Evolutionary conservation across 2,113 vertebrate species (phyloP), one percentile per base, ranked within the genome.

Genomic region (Microtus richardsoni): DNA sequence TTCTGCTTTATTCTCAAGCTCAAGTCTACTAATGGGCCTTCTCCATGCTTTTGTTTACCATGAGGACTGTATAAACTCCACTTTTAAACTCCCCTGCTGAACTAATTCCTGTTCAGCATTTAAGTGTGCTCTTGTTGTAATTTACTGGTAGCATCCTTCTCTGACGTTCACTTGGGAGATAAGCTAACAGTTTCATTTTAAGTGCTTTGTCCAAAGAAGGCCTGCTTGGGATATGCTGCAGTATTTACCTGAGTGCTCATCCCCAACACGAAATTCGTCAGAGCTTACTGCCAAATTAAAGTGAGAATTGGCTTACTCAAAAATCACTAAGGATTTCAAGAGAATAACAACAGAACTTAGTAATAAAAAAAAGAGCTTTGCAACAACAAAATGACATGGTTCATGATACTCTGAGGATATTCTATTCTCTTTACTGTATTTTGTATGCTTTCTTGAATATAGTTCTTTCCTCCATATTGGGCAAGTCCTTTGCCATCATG

Each of bases 1-100:
- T 36, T 75, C 24, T 5, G 54, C 84, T 95, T 96, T 21, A 62
- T 26, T 92, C 13, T 95, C 78, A 94, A 94, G 82, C 75, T 75
- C 74, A 78, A 71, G 22, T 24, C 7, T 22, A 13, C 3, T 75
- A 79, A 70, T 10, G 3, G n/a, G 22, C 41, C 44, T 14, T 90
- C 54, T 44, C 26, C 10, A 39, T 5, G 7, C 1, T 91, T 49
- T 54, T 60, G 4, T 83, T 75, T 36, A 94, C 1, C 58, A 39
- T 7, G 71, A n/a, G 74, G 14, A 2, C 26, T 66, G 13, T 49
- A 12, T 41, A 70, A 30, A n/a, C 5, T 91, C 44, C 36, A 30
- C 5, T 89, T 16, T 7, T 73, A 26, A 41, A 33, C 26, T 49
- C 28, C 88, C 54, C 12, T 7, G 41, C 16, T 30, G 68, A 26